Evolutionary conservation across 2,888 invertebrate species (phyloP), one percentile per base, ranked within the genome.

Genomic region (Clostera curtula): DNA sequence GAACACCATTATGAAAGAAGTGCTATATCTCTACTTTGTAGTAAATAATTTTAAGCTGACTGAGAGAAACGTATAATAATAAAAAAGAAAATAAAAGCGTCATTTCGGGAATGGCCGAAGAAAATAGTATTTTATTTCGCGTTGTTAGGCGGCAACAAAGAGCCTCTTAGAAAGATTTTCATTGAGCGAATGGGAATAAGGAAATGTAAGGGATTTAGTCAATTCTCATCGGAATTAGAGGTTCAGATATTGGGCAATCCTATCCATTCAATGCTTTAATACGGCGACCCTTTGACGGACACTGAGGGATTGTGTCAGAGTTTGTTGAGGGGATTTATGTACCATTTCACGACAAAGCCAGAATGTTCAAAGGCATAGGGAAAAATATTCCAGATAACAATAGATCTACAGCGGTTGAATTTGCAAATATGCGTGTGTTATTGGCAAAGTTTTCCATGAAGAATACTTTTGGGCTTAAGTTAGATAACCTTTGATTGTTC

Each of bases 301-400:
- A 55, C 44, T 49, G 44, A 61, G 58, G 62, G 63, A 59, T 63
- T 57, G 47, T 49, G 44, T 47, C 42, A 44, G 49, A 56, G 52
- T 65, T 63, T 68, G 61, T 59, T 52, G 36, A 43, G 45, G 39
- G 50, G 61, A 65, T 69, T 70, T 64, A 58, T 52, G 53, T 59
- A 52, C 54, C 51, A 56, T 60, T 58, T 54, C 51, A 47, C 40
- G 54, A 48, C 46, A 49, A 43, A 44, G 41, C 42, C 37, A 25
- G 43, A 52, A 59, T 41, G 37, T 40, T 40, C 40, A 42, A 49
- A 43, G 47, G 29, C 29, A 36, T 40, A 38, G 21, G 13, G 20
- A 31, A 22, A 34, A 36, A 31, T 27, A 32, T 32, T 36, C 34
- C 34, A 35, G 34, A 34, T 37, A 39, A 40, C 36, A 19, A 36